phyloP scores from a whole-genome alignment of 2,888 invertebrate genomes.

The Galerucella calmariensis region DNA sequence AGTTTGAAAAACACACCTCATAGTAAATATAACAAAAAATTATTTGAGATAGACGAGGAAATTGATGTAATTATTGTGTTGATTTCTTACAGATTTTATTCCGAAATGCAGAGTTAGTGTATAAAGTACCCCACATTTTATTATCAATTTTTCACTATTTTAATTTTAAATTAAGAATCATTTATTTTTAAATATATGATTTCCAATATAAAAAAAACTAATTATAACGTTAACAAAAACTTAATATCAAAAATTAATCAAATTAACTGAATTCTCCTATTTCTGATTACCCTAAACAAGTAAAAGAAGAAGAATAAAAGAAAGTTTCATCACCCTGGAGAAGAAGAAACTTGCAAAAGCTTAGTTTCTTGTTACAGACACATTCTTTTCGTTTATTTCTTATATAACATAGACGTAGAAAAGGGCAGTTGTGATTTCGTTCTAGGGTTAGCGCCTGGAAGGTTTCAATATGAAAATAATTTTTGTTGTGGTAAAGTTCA shows the following conservation, averaged over 20 bases:
- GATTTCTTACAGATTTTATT: too few relatives aligned
- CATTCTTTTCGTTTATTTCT: background rate
- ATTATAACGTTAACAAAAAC: background rate
- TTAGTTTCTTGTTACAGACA: constrained; percentile 9
- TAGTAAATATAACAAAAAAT: too few relatives aligned
- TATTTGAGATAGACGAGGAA: too few relatives aligned
- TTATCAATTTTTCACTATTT: too few relatives aligned
- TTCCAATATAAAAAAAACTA: background rate
- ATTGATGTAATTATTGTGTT: too few relatives aligned
- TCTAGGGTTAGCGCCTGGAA: background rate
- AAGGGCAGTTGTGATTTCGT: background rate
- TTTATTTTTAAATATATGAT: background rate
- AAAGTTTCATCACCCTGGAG: background rate
- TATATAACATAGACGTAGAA: background rate
- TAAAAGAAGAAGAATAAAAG: background rate
- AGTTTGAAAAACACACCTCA: too few relatives aligned
- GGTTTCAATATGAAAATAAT: too few relatives aligned
- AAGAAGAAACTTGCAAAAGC: constrained; percentile 2
- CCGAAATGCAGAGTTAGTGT: too few relatives aligned
- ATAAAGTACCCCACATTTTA: too few relatives aligned
- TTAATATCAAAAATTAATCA: too few relatives aligned
- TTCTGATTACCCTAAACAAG: background rate
- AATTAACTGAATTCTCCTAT: background rate
- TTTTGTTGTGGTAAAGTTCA: too few relatives aligned
- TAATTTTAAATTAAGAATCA: too few relatives aligned